Evolutionary conservation across 2,888 invertebrate species (phyloP).

Genomic region (Hirtodrosophila histrioides): DNA sequence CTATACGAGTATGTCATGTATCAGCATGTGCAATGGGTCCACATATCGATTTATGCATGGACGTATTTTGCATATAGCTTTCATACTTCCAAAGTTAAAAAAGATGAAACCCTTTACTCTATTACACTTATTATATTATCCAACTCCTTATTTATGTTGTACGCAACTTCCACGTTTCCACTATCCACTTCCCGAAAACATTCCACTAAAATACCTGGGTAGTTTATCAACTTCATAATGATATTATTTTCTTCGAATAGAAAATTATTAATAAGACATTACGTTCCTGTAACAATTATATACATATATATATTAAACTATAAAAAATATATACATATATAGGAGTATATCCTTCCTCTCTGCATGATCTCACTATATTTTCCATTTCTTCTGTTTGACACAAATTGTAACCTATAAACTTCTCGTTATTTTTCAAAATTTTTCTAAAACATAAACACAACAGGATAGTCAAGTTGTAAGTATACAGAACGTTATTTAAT

Average conservation of each 20-base stretch:
- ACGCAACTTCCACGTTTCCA: constrained; percentile 20
- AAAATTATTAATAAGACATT: no score
- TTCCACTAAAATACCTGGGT: neutral
- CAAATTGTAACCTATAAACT: constrained; percentile 71
- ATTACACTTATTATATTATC: neutral
- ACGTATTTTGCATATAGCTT: neutral
- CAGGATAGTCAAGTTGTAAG: constrained; percentile 82
- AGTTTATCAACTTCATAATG: no score
- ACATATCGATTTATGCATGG: neutral
- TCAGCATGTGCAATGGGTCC: constrained; percentile 26
- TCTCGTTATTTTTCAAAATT: constrained; percentile 72
- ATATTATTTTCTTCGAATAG: no score
- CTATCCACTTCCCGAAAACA: constrained; percentile 11
- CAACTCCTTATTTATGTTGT: constrained; percentile 18
- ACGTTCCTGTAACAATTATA: neutral
- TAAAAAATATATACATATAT: constrained; percentile 5
- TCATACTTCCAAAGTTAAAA: neutral
- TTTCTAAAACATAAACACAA: constrained; percentile 58
- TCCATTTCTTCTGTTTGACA: constrained; percentile 61
- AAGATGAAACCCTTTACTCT: neutral
- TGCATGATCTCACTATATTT: constrained; percentile 33
- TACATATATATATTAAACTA: constrained; percentile 5
- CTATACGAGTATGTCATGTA: constrained; percentile 1
- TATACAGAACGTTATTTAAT: constrained; percentile 69
- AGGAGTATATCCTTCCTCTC: constrained; percentile 3